A percentile compares a stretch with the other conserved stretches of the same genome.
phyloP scores from a whole-genome alignment of 2,888 invertebrate species.

The Drosophila parthenogenetica region DNA sequence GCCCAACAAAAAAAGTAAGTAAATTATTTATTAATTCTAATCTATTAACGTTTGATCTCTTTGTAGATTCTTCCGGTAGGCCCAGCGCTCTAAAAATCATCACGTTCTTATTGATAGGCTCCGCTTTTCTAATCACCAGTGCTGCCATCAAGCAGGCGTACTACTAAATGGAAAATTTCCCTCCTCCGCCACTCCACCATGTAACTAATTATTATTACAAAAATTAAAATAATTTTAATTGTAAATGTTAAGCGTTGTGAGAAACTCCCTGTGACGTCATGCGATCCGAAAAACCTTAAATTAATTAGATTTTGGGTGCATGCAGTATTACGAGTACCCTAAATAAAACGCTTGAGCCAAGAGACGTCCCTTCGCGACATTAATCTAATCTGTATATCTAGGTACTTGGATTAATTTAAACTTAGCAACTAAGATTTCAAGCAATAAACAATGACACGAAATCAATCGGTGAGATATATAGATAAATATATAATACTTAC shows the following conservation, averaged over 20 bases:
- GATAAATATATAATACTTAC: constrained; percentile 1
- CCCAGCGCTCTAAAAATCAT: constrained; percentile 85
- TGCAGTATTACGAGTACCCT: constrained; percentile 60
- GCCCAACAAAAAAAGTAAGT: constrained; percentile 82
- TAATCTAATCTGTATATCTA: constrained; percentile 24
- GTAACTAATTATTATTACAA: constrained; percentile 24
- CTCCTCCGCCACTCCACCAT: background rate
- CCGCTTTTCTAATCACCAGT: constrained; percentile 84
- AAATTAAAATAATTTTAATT: constrained; percentile 11
- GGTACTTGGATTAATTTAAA: constrained; percentile 36
- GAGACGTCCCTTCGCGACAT: constrained; percentile 11
- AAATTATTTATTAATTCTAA: background rate
- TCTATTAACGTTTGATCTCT: too few relatives aligned
- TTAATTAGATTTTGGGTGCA: constrained; percentile 22
- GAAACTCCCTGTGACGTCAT: constrained; percentile 49
- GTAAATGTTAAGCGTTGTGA: constrained; percentile 53
- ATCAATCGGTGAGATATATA: constrained; percentile 16
- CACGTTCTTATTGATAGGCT: constrained; percentile 84
- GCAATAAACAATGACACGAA: constrained; percentile 41
- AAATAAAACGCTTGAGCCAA: constrained; percentile 23
- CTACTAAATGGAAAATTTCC: constrained; percentile 47
- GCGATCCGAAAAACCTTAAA: constrained; percentile 17
- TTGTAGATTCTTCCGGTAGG: constrained; percentile 85
- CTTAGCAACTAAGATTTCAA: constrained; percentile 48
- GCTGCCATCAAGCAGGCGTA: constrained; percentile 85